Conservation (phyloP, 2,888 invertebrate species). For the Acanthacorydalis orientalis region DNA sequence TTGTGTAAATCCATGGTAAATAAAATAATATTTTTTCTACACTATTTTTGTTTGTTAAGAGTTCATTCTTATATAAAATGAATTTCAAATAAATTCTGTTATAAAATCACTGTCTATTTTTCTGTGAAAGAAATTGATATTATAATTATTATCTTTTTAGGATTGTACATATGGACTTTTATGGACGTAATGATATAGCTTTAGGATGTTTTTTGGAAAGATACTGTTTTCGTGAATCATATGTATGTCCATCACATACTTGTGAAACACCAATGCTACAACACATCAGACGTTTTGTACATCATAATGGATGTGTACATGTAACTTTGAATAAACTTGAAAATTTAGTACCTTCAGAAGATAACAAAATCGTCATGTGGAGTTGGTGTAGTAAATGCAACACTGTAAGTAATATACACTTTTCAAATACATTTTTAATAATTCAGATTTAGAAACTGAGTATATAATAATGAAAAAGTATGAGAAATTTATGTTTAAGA, state of each 20-base stretch:
- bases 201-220: conserved; percentile 85
- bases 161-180: conserved; percentile 88
- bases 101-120: neutral
- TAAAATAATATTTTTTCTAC: conserved; percentile 3
- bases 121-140: neutral
- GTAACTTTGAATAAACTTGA: conserved; percentile 45
- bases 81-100: neutral
- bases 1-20: conserved; percentile 77
- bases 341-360: conserved; percentile 29
- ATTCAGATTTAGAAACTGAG: too few relatives aligned
- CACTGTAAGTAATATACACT: conserved; percentile 19
- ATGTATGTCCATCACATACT: conserved; percentile 61
- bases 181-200: conserved; percentile 88
- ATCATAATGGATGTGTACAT: conserved; percentile 75
- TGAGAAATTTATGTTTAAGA: too few relatives aligned
- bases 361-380: conserved; percentile 60
- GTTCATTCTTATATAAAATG: too few relatives aligned
- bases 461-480: too few relatives aligned
- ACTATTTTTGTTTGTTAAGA: too few relatives aligned
- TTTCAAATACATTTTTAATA: conserved; percentile 9
- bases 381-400: conserved; percentile 59
- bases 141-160: conserved; percentile 24
- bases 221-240: conserved; percentile 76
- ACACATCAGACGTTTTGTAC: conserved; percentile 80
- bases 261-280: conserved; percentile 76